Evolutionary conservation across 2,797 vertebrate species (phyloP).

Genomic region (Morelia viridis): DNA sequence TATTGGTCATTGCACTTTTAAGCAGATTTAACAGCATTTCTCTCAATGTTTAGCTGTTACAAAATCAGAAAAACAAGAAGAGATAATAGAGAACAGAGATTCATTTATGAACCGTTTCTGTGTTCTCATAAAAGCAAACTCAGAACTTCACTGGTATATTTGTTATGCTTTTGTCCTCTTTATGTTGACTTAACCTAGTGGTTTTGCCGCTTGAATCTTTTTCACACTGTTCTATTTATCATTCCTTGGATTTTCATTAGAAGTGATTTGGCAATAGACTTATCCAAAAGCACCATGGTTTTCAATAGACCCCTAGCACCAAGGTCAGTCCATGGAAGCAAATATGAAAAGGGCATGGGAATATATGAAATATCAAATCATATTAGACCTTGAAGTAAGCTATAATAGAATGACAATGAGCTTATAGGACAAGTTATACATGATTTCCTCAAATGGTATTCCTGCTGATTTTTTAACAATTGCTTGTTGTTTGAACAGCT

Average conservation of each 20-base stretch:
- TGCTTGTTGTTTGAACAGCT: neutral
- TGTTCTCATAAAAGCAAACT: constrained; percentile 37
- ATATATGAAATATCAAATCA: constrained; percentile 64
- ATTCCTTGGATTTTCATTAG: constrained; percentile 71
- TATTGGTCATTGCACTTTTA: neutral
- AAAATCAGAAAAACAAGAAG: neutral
- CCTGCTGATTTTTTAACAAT: constrained; percentile 26
- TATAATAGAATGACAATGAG: constrained; percentile 48
- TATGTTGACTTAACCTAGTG: constrained; percentile 64
- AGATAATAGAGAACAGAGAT: neutral
- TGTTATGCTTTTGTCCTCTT: constrained; percentile 59
- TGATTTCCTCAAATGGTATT: constrained; percentile 39
- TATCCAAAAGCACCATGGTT: constrained; percentile 61
- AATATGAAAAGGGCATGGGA: constrained; percentile 67
- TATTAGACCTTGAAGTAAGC: constrained; percentile 46
- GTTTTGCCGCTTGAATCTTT: constrained; percentile 74
- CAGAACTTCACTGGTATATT: constrained; percentile 52
- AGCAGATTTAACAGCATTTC: neutral
- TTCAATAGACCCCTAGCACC: constrained; percentile 65
- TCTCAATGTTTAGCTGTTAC: neutral
- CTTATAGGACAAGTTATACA: constrained; percentile 41
- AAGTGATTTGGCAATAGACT: constrained; percentile 69
- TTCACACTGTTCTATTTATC: constrained; percentile 62
- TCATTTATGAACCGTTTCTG: neutral
- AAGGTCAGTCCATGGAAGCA: constrained; percentile 58